phyloP scores from a whole-genome alignment of 2,113 vertebrate genomes.

The Fregetta grallaria region DNA sequence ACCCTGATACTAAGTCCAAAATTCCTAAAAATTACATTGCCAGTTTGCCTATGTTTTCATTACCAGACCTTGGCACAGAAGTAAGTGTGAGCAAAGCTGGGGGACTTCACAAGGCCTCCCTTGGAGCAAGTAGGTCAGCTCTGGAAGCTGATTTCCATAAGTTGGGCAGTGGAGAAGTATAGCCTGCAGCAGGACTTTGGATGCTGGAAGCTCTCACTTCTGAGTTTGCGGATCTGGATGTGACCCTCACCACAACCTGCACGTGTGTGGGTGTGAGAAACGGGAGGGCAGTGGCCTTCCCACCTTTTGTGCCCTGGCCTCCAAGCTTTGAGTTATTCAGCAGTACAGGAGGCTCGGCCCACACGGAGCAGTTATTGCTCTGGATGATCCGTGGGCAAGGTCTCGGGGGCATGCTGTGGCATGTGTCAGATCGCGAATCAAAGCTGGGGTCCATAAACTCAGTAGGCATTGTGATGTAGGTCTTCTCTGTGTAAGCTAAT shows the following conservation, averaged over 20 bases:
- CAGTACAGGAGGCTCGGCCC: background rate
- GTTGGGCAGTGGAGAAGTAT: background rate
- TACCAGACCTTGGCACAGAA: background rate
- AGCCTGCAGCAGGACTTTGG: rapidly evolving
- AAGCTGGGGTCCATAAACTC: background rate
- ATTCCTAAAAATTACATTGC: background rate
- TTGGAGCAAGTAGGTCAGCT: background rate
- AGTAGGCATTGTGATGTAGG: background rate
- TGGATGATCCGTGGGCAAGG: background rate
- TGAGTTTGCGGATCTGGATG: background rate
- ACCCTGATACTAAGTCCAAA: background rate
- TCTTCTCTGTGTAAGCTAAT: background rate
- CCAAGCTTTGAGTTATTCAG: background rate
- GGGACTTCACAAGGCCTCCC: background rate
- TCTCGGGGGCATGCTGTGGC: background rate
- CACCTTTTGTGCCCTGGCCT: background rate
- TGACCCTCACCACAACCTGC: background rate
- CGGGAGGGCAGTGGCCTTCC: background rate
- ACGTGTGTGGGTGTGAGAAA: background rate
- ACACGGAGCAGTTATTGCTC: background rate
- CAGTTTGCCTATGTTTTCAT: background rate
- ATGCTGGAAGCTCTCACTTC: background rate
- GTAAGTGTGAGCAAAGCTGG: background rate
- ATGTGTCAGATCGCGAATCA: background rate
- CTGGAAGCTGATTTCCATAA: background rate